A percentile compares a stretch with the other conserved stretches of the same genome.
Conservation (phyloP, 2,113 vertebrate genomes). For the Aphelocoma coerulescens region DNA sequence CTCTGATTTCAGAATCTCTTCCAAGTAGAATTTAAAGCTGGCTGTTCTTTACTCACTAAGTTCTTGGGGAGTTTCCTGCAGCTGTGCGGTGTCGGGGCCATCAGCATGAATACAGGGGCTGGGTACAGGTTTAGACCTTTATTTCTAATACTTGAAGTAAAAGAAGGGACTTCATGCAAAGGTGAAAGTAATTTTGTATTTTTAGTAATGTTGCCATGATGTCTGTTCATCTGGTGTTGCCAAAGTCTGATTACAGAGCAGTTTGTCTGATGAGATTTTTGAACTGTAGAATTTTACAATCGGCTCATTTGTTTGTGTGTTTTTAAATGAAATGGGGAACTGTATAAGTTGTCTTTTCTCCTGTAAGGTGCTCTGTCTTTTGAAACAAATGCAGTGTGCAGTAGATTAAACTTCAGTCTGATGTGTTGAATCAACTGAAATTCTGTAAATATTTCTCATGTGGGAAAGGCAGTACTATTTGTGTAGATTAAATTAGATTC, state of each 20-base stretch:
- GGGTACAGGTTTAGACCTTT: neutral
- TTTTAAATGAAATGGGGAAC: neutral
- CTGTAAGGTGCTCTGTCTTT: neutral
- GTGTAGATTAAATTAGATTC: neutral
- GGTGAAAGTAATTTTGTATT: neutral
- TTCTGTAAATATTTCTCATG: neutral
- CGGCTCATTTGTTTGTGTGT: neutral
- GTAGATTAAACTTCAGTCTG: neutral
- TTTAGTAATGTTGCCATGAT: neutral
- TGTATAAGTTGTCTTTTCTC: neutral
- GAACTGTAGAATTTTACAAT: accelerated
- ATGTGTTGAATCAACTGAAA: neutral
- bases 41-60: neutral
- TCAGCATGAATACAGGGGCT: neutral
- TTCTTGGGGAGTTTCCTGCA: neutral
- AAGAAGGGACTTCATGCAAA: neutral
- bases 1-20: neutral
- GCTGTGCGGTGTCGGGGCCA: neutral
- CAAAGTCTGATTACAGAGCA: neutral
- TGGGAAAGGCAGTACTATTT: neutral
- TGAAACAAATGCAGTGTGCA: neutral
- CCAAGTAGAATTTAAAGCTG: neutral
- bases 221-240: neutral
- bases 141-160: neutral
- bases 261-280: neutral